Conservation (phyloP, 2,888 invertebrate genomes). For the Ophion slaviceki region DNA sequence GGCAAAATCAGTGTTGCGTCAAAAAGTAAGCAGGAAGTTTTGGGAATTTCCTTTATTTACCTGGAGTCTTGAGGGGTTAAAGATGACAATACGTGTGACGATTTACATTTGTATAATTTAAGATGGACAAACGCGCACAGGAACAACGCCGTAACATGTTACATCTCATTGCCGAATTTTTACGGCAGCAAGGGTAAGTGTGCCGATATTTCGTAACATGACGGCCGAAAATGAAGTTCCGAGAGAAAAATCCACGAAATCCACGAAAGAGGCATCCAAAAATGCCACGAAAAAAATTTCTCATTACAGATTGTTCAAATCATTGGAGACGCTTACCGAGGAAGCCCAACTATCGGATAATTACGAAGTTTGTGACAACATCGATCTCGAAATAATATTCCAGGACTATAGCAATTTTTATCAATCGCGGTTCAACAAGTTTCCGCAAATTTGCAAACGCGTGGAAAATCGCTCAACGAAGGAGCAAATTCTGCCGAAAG, state of each 20-base stretch:
- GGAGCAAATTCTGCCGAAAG: constrained; percentile 28
- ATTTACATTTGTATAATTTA: not conserved
- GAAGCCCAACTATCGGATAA: constrained; percentile 91
- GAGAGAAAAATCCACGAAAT: too few relatives aligned
- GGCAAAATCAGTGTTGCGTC: constrained; percentile 58
- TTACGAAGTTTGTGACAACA: constrained; percentile 94
- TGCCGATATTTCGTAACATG: constrained; percentile 23
- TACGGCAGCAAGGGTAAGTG: constrained; percentile 87
- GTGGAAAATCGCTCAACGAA: constrained; percentile 75
- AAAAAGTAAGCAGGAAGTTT: constrained; percentile 69
- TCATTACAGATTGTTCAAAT: constrained; percentile 78
- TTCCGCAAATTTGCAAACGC: constrained; percentile 91
- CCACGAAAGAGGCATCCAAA: too few relatives aligned
- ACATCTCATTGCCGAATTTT: constrained; percentile 88
- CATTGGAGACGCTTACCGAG: constrained; percentile 87
- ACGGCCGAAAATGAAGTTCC: not conserved
- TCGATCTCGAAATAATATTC: constrained; percentile 94
- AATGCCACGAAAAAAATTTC: not conserved
- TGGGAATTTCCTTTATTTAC: constrained; percentile 3
- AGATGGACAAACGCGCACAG: constrained; percentile 78
- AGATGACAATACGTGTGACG: not conserved
- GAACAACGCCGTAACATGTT: constrained; percentile 80
- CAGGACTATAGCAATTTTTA: constrained; percentile 96
- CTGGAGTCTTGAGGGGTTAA: not conserved
- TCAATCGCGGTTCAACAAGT: constrained; percentile 92